Percentiles rank a stretch among this genome's conserved stretches.
Conservation (phyloP, 2,797 vertebrate species). For the Sebastes elongatus region DNA sequence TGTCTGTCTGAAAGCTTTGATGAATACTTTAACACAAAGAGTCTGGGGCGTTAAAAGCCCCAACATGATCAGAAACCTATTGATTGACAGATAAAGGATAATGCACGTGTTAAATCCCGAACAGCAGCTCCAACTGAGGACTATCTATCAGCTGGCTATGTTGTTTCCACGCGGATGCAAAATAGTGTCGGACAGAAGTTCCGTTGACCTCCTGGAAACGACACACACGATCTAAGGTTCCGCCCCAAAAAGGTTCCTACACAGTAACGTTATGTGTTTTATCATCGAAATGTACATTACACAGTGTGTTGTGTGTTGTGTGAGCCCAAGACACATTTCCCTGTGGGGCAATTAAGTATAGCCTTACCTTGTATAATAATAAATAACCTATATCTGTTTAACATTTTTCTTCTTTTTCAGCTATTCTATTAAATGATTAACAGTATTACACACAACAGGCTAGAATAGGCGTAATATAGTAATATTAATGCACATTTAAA, state of each 20-base stretch:
- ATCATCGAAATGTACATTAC: neutral
- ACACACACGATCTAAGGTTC: neutral
- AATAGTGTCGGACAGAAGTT: conserved; percentile 8
- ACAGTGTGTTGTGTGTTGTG: neutral
- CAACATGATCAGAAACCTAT: conserved; percentile 2
- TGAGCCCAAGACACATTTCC: too few relatives aligned
- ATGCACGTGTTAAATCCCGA: accelerated
- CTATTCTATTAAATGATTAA: neutral
- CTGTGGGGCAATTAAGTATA: neutral
- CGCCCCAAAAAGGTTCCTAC: conserved; percentile 28
- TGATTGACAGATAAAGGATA: too few relatives aligned
- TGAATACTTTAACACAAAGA: accelerated
- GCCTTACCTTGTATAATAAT: neutral
- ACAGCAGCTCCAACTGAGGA: too few relatives aligned
- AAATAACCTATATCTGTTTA: neutral
- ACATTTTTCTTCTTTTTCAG: neutral
- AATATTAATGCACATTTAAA: too few relatives aligned
- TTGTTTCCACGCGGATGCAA: conserved; percentile 22
- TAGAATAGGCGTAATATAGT: neutral
- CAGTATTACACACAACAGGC: neutral
- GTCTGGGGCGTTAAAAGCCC: neutral
- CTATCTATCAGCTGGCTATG: neutral
- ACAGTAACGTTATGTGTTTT: neutral
- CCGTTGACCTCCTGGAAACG: neutral
- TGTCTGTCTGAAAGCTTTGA: neutral